These are phyloP conservation scores for Mystacides longicornis DNA, from an alignment of 2,888 invertebrate genomes.

Conservation along the genomic window DNA sequence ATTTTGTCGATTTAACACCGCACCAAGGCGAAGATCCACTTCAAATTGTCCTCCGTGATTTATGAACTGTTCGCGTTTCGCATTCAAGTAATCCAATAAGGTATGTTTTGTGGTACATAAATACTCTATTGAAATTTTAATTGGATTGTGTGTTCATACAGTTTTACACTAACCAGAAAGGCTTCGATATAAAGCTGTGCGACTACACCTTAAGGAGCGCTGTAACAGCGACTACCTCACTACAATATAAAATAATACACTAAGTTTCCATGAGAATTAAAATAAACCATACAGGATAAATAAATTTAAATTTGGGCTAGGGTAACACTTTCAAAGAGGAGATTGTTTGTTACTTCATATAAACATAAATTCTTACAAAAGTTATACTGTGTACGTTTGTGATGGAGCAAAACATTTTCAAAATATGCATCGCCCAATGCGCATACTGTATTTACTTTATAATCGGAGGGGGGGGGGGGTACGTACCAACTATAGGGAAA, in stretches of 20 bases:
- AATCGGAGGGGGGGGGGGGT: too few relatives aligned
- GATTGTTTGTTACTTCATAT: too few relatives aligned
- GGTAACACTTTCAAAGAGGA: too few relatives aligned
- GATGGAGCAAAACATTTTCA: too few relatives aligned
- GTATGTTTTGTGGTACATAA: constrained; percentile 8
- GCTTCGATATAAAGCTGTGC: constrained; percentile 6
- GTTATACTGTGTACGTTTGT: too few relatives aligned
- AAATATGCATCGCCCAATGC: too few relatives aligned
- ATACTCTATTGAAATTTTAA: constrained; percentile 26
- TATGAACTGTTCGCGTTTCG: constrained; percentile 4
- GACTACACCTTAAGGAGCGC: background rate
- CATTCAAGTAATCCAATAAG: constrained; percentile 23
- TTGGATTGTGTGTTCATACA: constrained; percentile 26
- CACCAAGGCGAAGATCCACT: background rate
- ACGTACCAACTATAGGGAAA: too few relatives aligned
- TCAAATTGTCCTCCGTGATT: constrained; percentile 5
- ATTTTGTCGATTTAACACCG: constrained; percentile 1
- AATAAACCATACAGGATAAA: too few relatives aligned
- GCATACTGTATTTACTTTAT: too few relatives aligned
- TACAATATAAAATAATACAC: background rate
- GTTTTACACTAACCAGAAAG: constrained; percentile 19
- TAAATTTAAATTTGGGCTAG: too few relatives aligned
- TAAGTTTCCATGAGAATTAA: too few relatives aligned
- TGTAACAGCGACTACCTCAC: background rate
- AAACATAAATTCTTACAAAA: too few relatives aligned